Evolutionary conservation across 2,797 vertebrate genomes (phyloP).

Genomic region (Clarias laeviceps): DNA sequence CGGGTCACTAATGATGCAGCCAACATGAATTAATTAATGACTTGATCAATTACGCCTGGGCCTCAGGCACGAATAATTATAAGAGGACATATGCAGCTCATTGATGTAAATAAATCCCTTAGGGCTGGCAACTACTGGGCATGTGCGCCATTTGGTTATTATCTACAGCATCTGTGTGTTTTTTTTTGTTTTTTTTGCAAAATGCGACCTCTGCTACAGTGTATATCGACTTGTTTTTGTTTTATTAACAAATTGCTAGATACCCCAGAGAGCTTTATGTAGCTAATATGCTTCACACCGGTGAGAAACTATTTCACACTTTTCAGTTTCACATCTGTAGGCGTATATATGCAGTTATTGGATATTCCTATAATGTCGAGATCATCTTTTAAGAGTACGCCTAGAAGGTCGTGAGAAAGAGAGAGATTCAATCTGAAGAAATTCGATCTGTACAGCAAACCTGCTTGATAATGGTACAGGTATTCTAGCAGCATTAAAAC

Average conservation of each 20-base stretch:
- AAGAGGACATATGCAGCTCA: conserved; percentile 63
- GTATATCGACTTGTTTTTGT: background rate
- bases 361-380: background rate
- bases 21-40: conserved; percentile 74
- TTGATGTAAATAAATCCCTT: conserved; percentile 65
- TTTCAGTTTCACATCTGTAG: background rate
- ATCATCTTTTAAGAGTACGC: background rate
- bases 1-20: conserved; percentile 63
- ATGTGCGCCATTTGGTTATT: conserved; percentile 45
- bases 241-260: background rate
- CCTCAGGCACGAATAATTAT: conserved; percentile 71
- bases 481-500: background rate
- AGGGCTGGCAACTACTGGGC: conserved; percentile 57
- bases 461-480: background rate
- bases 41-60: conserved; percentile 72
- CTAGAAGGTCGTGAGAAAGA: background rate
- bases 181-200: too few species aligned
- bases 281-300: background rate
- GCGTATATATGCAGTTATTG: background rate
- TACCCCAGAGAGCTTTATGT: background rate
- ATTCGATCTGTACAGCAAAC: background rate
- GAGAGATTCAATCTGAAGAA: background rate
- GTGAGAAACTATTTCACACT: background rate
- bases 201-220: background rate
- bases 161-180: background rate